Conservation (phyloP, 1,140 invertebrate genomes). For the Drosophila biarmipes region DNA sequence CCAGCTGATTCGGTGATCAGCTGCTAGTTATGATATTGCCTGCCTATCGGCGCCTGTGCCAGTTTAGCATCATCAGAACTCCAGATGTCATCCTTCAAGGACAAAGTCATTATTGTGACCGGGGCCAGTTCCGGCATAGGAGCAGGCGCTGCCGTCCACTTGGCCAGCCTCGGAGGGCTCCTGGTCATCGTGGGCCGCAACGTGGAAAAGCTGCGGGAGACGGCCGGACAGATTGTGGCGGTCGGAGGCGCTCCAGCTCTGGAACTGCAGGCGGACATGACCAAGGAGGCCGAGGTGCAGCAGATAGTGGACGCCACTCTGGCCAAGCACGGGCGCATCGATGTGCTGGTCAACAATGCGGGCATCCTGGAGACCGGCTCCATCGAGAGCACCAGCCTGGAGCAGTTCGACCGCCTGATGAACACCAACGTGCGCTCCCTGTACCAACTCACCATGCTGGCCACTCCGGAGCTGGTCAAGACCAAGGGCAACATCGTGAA, state of each 20-base stretch:
- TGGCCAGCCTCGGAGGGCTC: slow-evolving; percentile 90
- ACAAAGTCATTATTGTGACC: slow-evolving; percentile 90
- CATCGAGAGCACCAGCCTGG: slow-evolving; percentile 93
- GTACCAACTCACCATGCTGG: slow-evolving; percentile 93
- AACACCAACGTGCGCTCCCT: slow-evolving; percentile 93
- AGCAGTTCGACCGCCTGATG: slow-evolving; percentile 93
- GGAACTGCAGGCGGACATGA: slow-evolving; percentile 87
- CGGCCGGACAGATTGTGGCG: slow-evolving; percentile 85
- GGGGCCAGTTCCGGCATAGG: slow-evolving; percentile 96
- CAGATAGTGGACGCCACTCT: slow-evolving; percentile 90
- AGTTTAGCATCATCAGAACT: not conserved
- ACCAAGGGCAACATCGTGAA: slow-evolving; percentile 96
- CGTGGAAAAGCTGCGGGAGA: slow-evolving; percentile 86
- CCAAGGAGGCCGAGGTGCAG: slow-evolving; percentile 90
- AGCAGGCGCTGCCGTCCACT: slow-evolving; percentile 90
- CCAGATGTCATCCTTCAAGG: slow-evolving; percentile 85
- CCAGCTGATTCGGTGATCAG: slow-evolving; percentile 45
- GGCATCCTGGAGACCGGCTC: slow-evolving; percentile 92
- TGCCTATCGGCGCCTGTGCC: not conserved
- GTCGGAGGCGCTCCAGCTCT: slow-evolving; percentile 45
- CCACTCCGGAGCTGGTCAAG: slow-evolving; percentile 92
- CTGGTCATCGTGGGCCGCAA: slow-evolving; percentile 91
- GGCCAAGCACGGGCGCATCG: slow-evolving; percentile 89
- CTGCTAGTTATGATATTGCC: not conserved
- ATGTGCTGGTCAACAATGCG: slow-evolving; percentile 94